phyloP scores from a whole-genome alignment of 2,888 invertebrate genomes.

The Notodonta dromedarius region DNA sequence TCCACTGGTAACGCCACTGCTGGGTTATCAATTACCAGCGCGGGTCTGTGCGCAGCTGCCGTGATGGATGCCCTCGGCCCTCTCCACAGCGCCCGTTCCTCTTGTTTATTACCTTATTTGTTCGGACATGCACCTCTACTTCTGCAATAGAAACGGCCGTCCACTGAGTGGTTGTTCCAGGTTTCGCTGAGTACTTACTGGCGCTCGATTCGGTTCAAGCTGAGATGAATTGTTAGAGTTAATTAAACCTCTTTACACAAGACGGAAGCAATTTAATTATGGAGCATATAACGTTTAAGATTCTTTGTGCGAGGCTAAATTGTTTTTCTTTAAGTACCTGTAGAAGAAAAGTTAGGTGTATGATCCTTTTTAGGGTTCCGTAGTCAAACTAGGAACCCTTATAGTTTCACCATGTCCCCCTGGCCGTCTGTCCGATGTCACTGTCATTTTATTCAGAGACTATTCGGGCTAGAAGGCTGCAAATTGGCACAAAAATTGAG shows the following conservation, averaged over 20 bases:
- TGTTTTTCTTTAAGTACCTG: background rate
- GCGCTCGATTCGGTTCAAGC: conserved; percentile 3
- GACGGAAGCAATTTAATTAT: background rate
- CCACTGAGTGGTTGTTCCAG: conserved; percentile 25
- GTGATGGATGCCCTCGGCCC: conserved; percentile 49
- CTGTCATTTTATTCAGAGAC: too few species aligned
- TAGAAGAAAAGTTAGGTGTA: too few species aligned
- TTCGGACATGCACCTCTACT: conserved; percentile 32
- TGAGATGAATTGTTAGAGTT: background rate
- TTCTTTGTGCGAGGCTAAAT: background rate
- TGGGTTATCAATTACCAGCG: conserved; percentile 47
- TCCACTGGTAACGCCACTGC: conserved; percentile 12
- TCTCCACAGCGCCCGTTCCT: conserved; percentile 47
- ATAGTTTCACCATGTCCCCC: too few species aligned
- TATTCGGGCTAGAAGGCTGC: too few species aligned
- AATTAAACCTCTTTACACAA: background rate
- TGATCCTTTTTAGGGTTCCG: too few species aligned
- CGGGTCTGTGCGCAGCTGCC: conserved; percentile 28
- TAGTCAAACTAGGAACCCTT: too few species aligned
- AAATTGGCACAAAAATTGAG: too few species aligned
- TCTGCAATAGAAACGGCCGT: conserved; percentile 31
- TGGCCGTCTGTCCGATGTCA: too few species aligned
- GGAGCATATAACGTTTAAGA: background rate
- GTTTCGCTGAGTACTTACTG: conserved; percentile 28
- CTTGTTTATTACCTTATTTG: conserved; percentile 53